A percentile compares a stretch with the other conserved stretches of the same genome.
Evolutionary conservation across 2,113 vertebrate genomes (phyloP).

Genomic region (Nycticryphes semicollaris): DNA sequence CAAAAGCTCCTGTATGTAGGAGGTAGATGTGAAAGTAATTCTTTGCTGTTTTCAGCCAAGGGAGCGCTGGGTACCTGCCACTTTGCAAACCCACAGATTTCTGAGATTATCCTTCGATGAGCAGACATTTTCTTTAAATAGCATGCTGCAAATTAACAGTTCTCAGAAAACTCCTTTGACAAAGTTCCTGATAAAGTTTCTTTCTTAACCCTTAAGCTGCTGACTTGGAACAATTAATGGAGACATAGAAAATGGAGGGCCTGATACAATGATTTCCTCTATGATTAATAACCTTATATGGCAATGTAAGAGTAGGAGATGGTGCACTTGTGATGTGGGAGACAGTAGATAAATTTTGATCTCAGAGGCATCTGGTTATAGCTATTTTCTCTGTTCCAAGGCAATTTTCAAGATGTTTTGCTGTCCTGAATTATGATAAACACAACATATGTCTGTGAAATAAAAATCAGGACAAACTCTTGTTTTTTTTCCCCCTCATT

Average conservation of each 20-base stretch:
- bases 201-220: background rate
- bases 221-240: background rate
- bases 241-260: background rate
- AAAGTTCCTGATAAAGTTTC: background rate
- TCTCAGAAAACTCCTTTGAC: background rate
- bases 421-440: background rate
- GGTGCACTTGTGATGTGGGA: background rate
- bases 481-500: background rate
- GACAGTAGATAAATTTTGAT: background rate
- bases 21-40: constrained; percentile 32
- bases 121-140: constrained; percentile 51
- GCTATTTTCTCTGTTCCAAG: background rate
- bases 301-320: background rate
- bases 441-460: background rate
- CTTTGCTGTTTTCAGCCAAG: constrained; percentile 41
- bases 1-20: background rate
- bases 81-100: constrained; percentile 55
- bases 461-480: background rate
- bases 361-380: background rate
- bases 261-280: background rate
- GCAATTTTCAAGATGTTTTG: background rate
- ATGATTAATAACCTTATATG: background rate
- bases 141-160: background rate
- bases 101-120: constrained; percentile 52
- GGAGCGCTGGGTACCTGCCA: constrained; percentile 43